Evolutionary conservation across 2,888 invertebrate species (phyloP).

Genomic region (Melangyna quadrimaculata): DNA sequence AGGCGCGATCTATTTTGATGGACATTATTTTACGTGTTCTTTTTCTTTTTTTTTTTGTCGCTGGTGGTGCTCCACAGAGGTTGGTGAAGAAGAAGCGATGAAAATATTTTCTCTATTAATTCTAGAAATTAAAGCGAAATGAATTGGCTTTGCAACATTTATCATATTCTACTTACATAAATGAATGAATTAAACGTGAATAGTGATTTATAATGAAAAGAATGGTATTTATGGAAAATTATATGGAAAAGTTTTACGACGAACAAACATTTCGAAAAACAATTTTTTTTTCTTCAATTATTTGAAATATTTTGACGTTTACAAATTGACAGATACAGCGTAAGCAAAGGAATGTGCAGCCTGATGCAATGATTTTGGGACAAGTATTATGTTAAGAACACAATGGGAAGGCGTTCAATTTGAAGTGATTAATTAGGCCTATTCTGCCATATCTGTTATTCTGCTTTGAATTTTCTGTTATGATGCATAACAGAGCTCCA

Average conservation of each 20-base stretch:
- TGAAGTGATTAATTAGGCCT: too few species aligned
- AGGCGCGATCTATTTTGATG: constrained; percentile 73
- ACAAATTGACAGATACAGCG: constrained; percentile 48
- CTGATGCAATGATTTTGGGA: neutral
- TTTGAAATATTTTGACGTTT: constrained; percentile 67
- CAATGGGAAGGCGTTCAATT: neutral
- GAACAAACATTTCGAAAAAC: constrained; percentile 69
- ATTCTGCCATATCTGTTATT: too few species aligned
- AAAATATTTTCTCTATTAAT: constrained; percentile 20
- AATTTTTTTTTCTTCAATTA: constrained; percentile 43
- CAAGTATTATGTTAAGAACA: neutral
- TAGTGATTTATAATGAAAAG: constrained; percentile 35
- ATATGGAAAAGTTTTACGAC: constrained; percentile 47
- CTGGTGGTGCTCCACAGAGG: neutral
- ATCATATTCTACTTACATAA: constrained; percentile 45
- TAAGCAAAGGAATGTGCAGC: constrained; percentile 28
- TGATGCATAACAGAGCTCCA: too few species aligned
- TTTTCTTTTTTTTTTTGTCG: neutral
- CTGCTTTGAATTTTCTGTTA: too few species aligned
- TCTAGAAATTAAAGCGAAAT: neutral
- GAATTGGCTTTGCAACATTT: neutral
- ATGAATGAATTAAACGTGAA: constrained; percentile 40
- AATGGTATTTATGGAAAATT: constrained; percentile 56
- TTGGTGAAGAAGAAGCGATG: constrained; percentile 20
- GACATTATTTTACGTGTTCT: constrained; percentile 54